Evolutionary conservation across 2,113 vertebrate genomes (phyloP), one percentile per base, ranked within the genome.

Genomic region (Copsychus sechellarum): DNA sequence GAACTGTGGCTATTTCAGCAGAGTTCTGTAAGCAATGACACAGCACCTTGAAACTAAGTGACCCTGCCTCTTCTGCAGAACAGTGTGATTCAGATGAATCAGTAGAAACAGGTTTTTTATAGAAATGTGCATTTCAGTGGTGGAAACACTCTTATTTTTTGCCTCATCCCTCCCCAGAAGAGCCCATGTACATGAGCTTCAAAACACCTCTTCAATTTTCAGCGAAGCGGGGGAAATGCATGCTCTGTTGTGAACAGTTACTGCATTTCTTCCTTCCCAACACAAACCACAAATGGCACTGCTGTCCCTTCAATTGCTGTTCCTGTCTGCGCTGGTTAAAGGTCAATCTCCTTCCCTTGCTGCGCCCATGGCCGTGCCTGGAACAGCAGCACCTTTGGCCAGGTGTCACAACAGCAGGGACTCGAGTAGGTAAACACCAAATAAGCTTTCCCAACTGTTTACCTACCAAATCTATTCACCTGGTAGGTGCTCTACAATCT

Each of bases 331-430:
- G 0, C 14, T 34, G 25, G 18, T 7, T 42, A 24, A 42, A 64
- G 33, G 36, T 14, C 47, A 48, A 14, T 8, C 8, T 13, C 11
- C 11, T 8, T 24, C 42, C 43, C 65, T 4, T 21, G 53, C 34
- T 65, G 2, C 1, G 3, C 25, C 53, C 16, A 19, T 25, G 15
- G 54, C 25, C 0, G 0, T n/a, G 40, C 47, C 31, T 4, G 2
- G 22, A 34, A 6, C 36, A 36, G 8, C 1, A 0, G 25, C 25
- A 48, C 53, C 26, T 36, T 7, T 16, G 38, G 22, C 33, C 8
- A 12, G 24, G 28, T 2, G 12, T 20, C 50, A 70, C 69, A n/a
- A 12, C 12, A 21, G 53, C 17, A 43, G 17, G 25, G 11, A 34
- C 11, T 25, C 25, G 1, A n/a, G 20, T 0, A 21, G 47, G 16